A percentile compares a stretch with the other conserved stretches of the same genome.
These are phyloP conservation scores for Carassius gibelio DNA, from an alignment of 2,113 vertebrate species.

Conservation along the genomic window DNA sequence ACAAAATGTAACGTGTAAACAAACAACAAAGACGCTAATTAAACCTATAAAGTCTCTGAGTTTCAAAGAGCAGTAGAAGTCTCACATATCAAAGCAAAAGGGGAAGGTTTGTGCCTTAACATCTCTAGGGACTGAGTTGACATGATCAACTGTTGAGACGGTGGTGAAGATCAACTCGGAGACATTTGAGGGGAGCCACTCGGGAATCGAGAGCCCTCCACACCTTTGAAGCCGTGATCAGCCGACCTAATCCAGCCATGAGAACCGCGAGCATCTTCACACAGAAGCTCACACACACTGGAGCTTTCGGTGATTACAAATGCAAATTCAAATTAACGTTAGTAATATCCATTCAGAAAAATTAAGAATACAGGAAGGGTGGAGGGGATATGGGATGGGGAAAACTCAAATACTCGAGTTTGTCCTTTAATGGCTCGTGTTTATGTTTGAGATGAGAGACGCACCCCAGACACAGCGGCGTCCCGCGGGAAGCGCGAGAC, in stretches of 20 bases:
- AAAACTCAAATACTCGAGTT: background rate
- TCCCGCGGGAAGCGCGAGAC: conserved; percentile 58
- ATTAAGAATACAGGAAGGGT: background rate
- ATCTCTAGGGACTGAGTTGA: conserved; percentile 15
- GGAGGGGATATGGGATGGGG: too few relatives aligned
- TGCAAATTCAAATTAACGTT: background rate
- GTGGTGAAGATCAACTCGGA: conserved; percentile 45
- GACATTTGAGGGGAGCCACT: conserved; percentile 55
- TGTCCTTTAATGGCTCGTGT: conserved; percentile 16
- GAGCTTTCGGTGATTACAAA: conserved; percentile 2
- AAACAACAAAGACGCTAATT: conserved; percentile 24
- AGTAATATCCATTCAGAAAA: conserved; percentile 26
- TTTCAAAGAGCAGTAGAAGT: conserved; percentile 25
- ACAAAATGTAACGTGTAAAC: conserved; percentile 10
- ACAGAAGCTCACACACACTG: background rate
- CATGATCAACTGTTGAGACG: conserved; percentile 46
- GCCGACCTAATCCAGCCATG: conserved; percentile 39
- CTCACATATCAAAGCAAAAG: conserved; percentile 18
- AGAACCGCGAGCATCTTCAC: conserved; percentile 24
- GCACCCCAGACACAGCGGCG: conserved; percentile 50
- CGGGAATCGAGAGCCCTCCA: conserved; percentile 56
- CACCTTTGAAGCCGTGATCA: conserved; percentile 49
- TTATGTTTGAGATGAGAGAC: conserved; percentile 35
- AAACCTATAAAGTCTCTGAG: background rate
- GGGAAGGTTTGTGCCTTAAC: conserved; percentile 30